Base-by-base conservation (phyloP, 2,797 vertebrate species). In the Brotula barbata region DNA sequence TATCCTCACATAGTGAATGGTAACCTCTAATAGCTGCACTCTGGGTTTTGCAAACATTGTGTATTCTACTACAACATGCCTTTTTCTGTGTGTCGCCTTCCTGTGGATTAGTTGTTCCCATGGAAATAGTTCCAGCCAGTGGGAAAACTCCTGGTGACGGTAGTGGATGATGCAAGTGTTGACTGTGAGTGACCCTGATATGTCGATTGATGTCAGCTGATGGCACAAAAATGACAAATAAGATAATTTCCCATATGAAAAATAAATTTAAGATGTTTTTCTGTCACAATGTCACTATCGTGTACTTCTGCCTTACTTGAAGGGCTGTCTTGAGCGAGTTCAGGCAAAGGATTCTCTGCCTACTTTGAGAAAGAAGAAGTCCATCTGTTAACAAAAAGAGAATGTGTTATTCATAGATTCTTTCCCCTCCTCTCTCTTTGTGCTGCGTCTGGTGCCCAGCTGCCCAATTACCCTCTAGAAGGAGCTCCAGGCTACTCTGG, bases 91-190 rank as follows among this genome's bases (percentile, higher is more conserved):
- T 9, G 83, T 50, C 47, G 90, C 73, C 74, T 90, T 90, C 1
- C 69, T 87, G 68, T 47, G 85, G 40, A 89, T 80, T 45, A 90
- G 76, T 75, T 87, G 90, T 50, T 95, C 92, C 89, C 93, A 91
- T 56, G 94, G 90, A 83, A 98, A 84, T 60, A 97, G 90, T 56
- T 92, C 89, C 50, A 97, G 83, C 97, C 97, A 99, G 78, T 93
- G 96, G 0, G 94, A 94, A 75, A 98, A 98, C 87, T 99, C 97
- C 76, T 96, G 96, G 86, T 98, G 96, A 65, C 97, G 95, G 73
- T 98, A 99, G 90, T 99, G 96, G 81, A 98, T 89, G 77, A 98
- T 97, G 86, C 96, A 99, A 47, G 96, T 99, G 81, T 92, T 97
- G 80, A 97, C 87, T 23, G 92, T 82, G 42, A 98, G 80, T 0